phyloP scores from a whole-genome alignment of 2,888 invertebrate genomes.

The Formica aserva region DNA sequence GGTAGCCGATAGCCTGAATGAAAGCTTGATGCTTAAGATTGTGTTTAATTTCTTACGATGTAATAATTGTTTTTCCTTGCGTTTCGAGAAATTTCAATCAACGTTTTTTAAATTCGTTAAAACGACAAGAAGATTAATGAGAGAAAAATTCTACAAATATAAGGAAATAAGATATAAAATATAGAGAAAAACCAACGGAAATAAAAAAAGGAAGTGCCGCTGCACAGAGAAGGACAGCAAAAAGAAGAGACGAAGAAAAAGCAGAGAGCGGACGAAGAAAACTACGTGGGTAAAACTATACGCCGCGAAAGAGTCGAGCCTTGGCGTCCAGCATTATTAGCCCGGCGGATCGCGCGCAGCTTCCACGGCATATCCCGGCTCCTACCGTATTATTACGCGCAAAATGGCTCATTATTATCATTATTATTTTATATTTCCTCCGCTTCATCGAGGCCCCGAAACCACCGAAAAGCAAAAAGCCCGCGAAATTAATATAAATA shows the following conservation, averaged over 20 bases:
- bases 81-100: not conserved
- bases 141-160: not conserved
- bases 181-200: conserved; percentile 12
- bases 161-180: not conserved
- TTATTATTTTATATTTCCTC: conserved; percentile 84
- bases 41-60: not conserved
- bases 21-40: not conserved
- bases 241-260: not conserved
- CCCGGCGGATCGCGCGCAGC: conserved; percentile 77
- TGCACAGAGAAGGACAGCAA: conserved; percentile 9
- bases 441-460: conserved; percentile 75
- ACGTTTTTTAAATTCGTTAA: not conserved
- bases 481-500: conserved; percentile 84
- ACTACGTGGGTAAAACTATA: conserved; percentile 49
- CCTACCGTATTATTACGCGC: conserved; percentile 84
- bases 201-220: not conserved
- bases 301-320: conserved; percentile 59
- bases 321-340: conserved; percentile 79
- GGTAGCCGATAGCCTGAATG: not conserved
- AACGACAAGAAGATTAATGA: not conserved
- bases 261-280: conserved; percentile 29
- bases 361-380: conserved; percentile 78
- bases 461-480: conserved; percentile 81
- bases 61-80: not conserved
- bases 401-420: conserved; percentile 85